phyloP scores from a whole-genome alignment of 1,140 invertebrate species.

The Schlechtendalia chinensis region DNA sequence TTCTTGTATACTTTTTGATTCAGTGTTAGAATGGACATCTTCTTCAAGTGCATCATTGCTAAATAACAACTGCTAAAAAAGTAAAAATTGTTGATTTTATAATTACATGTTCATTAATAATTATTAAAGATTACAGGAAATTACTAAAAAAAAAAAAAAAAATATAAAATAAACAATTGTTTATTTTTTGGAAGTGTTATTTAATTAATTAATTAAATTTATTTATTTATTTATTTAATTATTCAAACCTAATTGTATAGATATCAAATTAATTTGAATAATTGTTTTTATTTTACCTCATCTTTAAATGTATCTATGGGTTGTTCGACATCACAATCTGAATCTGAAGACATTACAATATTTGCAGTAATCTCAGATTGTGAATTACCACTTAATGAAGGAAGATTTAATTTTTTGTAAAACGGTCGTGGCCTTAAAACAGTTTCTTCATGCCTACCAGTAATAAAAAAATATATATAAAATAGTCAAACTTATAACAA shows the following conservation, averaged over 20 bases:
- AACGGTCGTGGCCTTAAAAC: slow-evolving; percentile 30
- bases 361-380: not conserved
- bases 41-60: slow-evolving; percentile 19
- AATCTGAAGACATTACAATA: slow-evolving; percentile 38
- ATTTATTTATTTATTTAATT: too few relatives aligned
- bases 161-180: too few relatives aligned
- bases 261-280: too few relatives aligned
- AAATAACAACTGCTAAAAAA: slow-evolving; percentile 26
- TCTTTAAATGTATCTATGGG: slow-evolving; percentile 4
- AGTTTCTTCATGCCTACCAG: slow-evolving; percentile 38
- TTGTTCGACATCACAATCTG: slow-evolving; percentile 22
- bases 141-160: too few relatives aligned
- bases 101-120: too few relatives aligned
- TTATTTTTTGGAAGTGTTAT: too few relatives aligned
- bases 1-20: slow-evolving; percentile 10
- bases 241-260: too few relatives aligned
- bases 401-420: slow-evolving; percentile 43
- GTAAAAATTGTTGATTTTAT: not conserved
- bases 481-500: not conserved
- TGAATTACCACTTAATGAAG: slow-evolving; percentile 25
- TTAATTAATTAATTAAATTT: too few relatives aligned
- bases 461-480: slow-evolving; percentile 9
- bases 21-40: not conserved
- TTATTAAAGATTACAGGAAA: too few relatives aligned
- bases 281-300: slow-evolving; percentile 11